Conservation (phyloP, 2,888 invertebrate genomes). For the Charanyca ferruginea region DNA sequence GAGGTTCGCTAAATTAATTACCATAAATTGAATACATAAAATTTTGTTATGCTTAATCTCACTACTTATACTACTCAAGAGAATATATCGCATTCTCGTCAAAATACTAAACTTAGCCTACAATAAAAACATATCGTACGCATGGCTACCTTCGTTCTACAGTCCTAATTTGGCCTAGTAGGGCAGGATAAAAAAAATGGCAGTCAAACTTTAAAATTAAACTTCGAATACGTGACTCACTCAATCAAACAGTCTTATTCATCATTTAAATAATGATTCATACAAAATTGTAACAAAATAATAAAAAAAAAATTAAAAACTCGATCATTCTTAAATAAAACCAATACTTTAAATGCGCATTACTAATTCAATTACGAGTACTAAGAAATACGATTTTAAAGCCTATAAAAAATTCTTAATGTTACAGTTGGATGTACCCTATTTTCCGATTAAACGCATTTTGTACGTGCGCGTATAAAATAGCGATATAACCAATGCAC, state of each 20-base stretch:
- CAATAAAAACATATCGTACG: slow-evolving; percentile 67
- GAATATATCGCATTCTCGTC: slow-evolving; percentile 68
- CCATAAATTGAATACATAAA: slow-evolving; percentile 65
- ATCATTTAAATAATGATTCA: slow-evolving; percentile 78
- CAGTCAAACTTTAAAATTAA: slow-evolving; percentile 82
- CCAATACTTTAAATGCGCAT: slow-evolving; percentile 83
- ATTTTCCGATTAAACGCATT: slow-evolving; percentile 87
- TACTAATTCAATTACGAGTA: slow-evolving; percentile 75
- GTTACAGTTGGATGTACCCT: slow-evolving; percentile 78
- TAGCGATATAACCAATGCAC: slow-evolving; percentile 85
- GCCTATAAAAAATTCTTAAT: slow-evolving; percentile 84
- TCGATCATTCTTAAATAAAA: slow-evolving; percentile 70
- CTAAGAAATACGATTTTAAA: slow-evolving; percentile 83
- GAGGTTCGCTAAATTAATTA: slow-evolving; percentile 45
- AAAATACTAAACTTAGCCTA: slow-evolving; percentile 71
- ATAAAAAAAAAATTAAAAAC: slow-evolving; percentile 65
- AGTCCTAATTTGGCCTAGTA: slow-evolving; percentile 67
- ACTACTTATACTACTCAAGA: slow-evolving; percentile 68
- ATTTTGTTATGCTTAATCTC: slow-evolving; percentile 65
- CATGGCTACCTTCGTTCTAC: slow-evolving; percentile 64
- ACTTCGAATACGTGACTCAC: slow-evolving; percentile 79
- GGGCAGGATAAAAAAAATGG: slow-evolving; percentile 75
- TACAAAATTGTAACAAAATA: slow-evolving; percentile 73
- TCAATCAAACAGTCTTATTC: slow-evolving; percentile 87
- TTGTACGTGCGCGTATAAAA: slow-evolving; percentile 80